Percentiles rank a stretch among this genome's conserved stretches.
These are phyloP conservation scores for Gasterosteus nipponicus DNA, from an alignment of 2,113 vertebrate species.

Conservation along the genomic window DNA sequence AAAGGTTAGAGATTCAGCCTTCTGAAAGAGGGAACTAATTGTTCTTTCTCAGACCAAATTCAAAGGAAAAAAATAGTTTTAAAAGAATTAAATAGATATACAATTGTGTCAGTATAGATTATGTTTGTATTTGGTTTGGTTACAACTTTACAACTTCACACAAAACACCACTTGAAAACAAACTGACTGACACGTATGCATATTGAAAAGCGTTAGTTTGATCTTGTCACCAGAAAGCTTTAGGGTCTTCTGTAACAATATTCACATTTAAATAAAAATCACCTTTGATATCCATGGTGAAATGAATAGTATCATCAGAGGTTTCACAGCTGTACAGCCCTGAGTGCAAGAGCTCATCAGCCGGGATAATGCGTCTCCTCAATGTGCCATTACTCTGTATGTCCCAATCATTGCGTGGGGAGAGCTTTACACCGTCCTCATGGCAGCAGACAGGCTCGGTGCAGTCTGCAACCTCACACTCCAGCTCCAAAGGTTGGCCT, in stretches of 20 bases:
- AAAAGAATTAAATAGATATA: slow-evolving; percentile 10
- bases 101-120: slow-evolving; percentile 41
- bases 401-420: slow-evolving; percentile 68
- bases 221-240: slow-evolving; percentile 60
- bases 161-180: slow-evolving; percentile 45
- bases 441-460: slow-evolving; percentile 73
- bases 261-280: slow-evolving; percentile 66
- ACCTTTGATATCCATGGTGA: slow-evolving; percentile 82
- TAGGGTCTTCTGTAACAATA: slow-evolving; percentile 53
- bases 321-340: slow-evolving; percentile 80
- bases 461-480: slow-evolving; percentile 80
- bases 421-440: slow-evolving; percentile 76
- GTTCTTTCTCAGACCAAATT: slow-evolving; percentile 49
- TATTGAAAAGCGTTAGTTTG: slow-evolving; percentile 60
- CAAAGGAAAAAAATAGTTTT: slow-evolving; percentile 50
- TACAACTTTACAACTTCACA: slow-evolving; percentile 41
- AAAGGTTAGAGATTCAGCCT: slow-evolving; percentile 47
- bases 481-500: slow-evolving; percentile 76
- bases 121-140: slow-evolving; percentile 29
- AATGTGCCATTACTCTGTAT: slow-evolving; percentile 68
- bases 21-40: slow-evolving; percentile 44
- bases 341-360: slow-evolving; percentile 76
- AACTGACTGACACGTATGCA: slow-evolving; percentile 47
- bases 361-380: slow-evolving; percentile 72
- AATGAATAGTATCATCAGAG: slow-evolving; percentile 75